Percentiles rank a stretch among this genome's conserved stretches.
phyloP scores from a whole-genome alignment of 2,113 vertebrate species.

The Boleophthalmus pectinirostris region DNA sequence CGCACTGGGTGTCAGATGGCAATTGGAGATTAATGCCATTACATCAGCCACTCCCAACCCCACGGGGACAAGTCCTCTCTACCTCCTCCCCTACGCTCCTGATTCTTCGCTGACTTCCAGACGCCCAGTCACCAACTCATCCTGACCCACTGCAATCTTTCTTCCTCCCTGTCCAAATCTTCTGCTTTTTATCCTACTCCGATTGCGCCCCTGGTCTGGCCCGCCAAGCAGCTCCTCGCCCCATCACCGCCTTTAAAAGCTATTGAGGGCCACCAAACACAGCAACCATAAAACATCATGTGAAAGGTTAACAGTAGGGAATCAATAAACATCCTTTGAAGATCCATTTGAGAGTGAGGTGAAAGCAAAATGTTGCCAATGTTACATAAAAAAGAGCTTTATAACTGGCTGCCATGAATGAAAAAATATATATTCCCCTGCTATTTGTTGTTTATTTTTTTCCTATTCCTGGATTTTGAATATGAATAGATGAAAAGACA shows the following conservation, averaged over 20 bases:
- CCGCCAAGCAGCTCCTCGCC: constrained; percentile 25
- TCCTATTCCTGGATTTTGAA: constrained; percentile 30
- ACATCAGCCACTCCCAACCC: constrained; percentile 71
- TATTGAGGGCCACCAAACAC: constrained; percentile 17
- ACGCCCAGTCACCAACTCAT: constrained; percentile 66
- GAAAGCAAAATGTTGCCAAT: constrained; percentile 38
- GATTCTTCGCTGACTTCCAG: constrained; percentile 61
- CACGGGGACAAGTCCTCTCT: constrained; percentile 57
- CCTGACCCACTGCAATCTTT: constrained; percentile 57
- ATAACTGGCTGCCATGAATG: constrained; percentile 32
- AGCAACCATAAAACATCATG: constrained; percentile 37
- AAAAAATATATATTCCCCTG: constrained; percentile 49
- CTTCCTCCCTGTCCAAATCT: constrained; percentile 35
- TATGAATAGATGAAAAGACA: constrained; percentile 37
- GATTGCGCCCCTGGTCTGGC: constrained; percentile 31
- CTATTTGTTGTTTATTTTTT: constrained; percentile 36
- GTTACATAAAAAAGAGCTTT: constrained; percentile 28
- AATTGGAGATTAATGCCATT: constrained; percentile 74
- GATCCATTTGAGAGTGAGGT: constrained; percentile 46
- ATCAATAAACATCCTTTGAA: constrained; percentile 62
- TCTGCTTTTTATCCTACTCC: constrained; percentile 16
- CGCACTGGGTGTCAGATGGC: constrained; percentile 72
- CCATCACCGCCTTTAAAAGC: constrained; percentile 21
- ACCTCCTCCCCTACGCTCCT: constrained; percentile 57
- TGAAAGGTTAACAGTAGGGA: constrained; percentile 58